Conservation (phyloP, 2,797 vertebrate species). For the Heliangelus exortis region DNA sequence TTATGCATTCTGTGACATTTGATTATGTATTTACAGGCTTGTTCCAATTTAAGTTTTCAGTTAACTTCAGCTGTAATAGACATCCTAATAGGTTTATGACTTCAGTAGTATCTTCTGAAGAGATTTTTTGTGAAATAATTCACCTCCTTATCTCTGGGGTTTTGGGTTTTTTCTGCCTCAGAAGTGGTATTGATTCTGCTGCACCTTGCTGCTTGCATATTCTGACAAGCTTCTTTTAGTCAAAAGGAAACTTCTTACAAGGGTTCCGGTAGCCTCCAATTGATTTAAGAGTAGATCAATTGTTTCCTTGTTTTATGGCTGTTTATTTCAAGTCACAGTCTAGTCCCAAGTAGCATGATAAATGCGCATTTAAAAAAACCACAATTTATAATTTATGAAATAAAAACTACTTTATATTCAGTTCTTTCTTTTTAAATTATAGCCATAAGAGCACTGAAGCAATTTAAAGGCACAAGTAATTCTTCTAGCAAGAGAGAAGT, state of each 20-base stretch:
- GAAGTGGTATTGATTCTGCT: background rate
- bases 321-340: background rate
- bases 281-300: background rate
- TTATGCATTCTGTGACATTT: background rate
- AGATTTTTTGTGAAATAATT: background rate
- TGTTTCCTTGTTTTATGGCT: background rate
- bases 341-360: background rate
- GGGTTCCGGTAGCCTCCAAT: background rate
- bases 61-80: background rate
- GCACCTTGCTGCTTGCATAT: background rate
- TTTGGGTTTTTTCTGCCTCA: background rate
- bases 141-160: background rate
- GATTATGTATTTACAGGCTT: background rate
- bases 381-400: background rate
- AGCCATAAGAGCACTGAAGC: constrained; percentile 72
- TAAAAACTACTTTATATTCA: background rate
- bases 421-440: constrained; percentile 62
- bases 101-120: background rate
- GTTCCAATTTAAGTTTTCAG: background rate
- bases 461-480: constrained; percentile 70
- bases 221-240: background rate
- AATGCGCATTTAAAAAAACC: background rate
- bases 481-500: constrained; percentile 3
- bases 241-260: background rate
- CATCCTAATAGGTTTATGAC: background rate